Evolutionary conservation across 2,797 vertebrate genomes (phyloP).

Genomic region (Platalea minor): DNA sequence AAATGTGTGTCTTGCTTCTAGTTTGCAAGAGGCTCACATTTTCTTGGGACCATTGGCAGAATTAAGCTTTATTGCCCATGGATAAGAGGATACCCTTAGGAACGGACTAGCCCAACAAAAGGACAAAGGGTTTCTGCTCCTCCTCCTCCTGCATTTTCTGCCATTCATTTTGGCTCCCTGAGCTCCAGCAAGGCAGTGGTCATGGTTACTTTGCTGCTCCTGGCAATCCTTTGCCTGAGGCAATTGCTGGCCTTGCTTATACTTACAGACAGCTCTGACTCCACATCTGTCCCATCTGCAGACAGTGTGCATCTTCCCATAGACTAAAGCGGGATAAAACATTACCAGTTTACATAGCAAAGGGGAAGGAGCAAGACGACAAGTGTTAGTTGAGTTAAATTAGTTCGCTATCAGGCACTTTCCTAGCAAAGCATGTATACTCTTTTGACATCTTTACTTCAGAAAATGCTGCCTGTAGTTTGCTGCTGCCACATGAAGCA

Average conservation of each 20-base stretch:
- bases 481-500: not conserved
- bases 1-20: not conserved
- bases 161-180: fast-evolving
- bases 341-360: not conserved
- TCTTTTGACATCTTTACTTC: not conserved
- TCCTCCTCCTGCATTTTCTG: not conserved
- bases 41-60: not conserved
- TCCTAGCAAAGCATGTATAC: not conserved
- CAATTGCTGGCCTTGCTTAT: not conserved
- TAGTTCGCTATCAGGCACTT: not conserved
- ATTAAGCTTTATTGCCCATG: not conserved
- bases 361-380: not conserved
- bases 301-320: not conserved
- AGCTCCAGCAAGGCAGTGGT: not conserved
- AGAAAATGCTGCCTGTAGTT: not conserved
- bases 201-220: not conserved
- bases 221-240: not conserved
- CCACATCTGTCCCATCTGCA: not conserved
- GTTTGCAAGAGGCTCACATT: not conserved
- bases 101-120: not conserved
- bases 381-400: not conserved
- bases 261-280: not conserved
- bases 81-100: not conserved
- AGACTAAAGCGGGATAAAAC: not conserved
- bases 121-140: not conserved